phyloP scores from a whole-genome alignment of 2,888 invertebrate genomes.

The Cremastinae sp. region DNA sequence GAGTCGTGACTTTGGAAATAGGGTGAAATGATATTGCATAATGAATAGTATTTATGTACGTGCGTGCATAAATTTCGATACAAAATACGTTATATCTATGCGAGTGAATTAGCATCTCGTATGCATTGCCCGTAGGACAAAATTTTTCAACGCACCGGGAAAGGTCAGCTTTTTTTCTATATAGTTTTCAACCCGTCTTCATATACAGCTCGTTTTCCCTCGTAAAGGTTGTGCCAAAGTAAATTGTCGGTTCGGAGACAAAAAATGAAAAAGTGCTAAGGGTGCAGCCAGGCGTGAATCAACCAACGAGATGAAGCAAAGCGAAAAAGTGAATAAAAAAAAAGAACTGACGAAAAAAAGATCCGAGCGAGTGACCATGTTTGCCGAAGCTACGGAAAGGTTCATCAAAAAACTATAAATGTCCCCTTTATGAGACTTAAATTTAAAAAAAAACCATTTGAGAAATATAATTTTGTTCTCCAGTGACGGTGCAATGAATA shows the following conservation, averaged over 20 bases:
- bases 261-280: constrained; percentile 38
- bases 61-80: constrained; percentile 1
- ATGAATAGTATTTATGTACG: not conserved
- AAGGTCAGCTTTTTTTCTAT: too few species aligned
- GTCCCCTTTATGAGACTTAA: constrained; percentile 13
- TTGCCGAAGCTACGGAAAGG: constrained; percentile 34
- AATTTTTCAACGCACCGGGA: constrained; percentile 30
- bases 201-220: constrained; percentile 18
- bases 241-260: constrained; percentile 41
- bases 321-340: not conserved
- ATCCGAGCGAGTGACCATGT: constrained; percentile 17
- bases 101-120: too few species aligned
- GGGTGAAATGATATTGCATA: not conserved
- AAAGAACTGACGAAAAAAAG: too few species aligned
- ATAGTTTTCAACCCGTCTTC: constrained; percentile 36
- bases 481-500: too few species aligned
- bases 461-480: too few species aligned
- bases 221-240: constrained; percentile 42
- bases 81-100: too few species aligned
- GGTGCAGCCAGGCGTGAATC: constrained; percentile 40
- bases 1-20: not conserved
- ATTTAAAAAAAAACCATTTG: constrained; percentile 21
- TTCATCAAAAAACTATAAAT: constrained; percentile 40
- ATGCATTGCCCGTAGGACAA: too few species aligned
- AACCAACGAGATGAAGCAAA: not conserved